Conservation (phyloP, 2,113 vertebrate species). For the Limanda limanda region DNA sequence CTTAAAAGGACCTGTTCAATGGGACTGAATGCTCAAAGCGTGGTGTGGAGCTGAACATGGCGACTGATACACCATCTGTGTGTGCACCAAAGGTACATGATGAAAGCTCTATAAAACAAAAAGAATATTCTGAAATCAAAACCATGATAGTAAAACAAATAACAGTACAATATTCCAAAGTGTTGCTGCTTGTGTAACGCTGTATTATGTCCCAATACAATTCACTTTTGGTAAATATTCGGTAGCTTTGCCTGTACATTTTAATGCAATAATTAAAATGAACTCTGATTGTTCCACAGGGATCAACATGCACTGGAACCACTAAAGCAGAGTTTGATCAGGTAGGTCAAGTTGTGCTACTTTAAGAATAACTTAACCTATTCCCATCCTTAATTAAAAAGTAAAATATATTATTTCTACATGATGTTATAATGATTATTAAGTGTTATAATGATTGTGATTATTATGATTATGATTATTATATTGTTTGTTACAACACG, state of each 20-base stretch:
- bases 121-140: background rate
- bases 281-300: constrained; percentile 63
- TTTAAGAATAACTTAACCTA: too few relatives aligned
- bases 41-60: constrained; percentile 57
- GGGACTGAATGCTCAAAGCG: constrained; percentile 75
- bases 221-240: background rate
- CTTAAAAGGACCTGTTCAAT: constrained; percentile 66
- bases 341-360: constrained; percentile 65
- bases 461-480: background rate
- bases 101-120: background rate
- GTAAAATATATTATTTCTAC: background rate
- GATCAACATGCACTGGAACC: constrained; percentile 68
- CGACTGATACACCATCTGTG: constrained; percentile 50
- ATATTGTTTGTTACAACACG: background rate
- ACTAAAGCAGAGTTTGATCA: constrained; percentile 64
- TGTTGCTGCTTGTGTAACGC: background rate
- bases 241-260: background rate
- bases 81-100: constrained; percentile 75
- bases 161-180: background rate
- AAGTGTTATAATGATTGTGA: background rate
- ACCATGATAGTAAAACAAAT: background rate
- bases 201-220: background rate
- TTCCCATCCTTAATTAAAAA: background rate
- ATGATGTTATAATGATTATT: background rate
- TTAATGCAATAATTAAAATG: background rate